Base-by-base conservation (phyloP, 23 tunicate species). In the Styela clava region DNA sequence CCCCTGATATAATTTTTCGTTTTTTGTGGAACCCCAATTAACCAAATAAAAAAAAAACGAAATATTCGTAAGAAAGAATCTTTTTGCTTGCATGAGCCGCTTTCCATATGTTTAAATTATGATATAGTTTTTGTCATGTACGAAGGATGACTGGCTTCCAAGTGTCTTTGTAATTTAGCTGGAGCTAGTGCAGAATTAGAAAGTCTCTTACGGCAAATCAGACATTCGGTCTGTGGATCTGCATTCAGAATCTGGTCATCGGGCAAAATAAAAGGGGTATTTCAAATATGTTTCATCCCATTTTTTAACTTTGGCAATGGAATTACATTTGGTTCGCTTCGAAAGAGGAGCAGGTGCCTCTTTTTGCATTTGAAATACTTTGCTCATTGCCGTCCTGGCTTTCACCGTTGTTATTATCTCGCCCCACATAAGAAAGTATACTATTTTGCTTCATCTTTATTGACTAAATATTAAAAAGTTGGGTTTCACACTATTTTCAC, bases 201-300 rank as follows among this genome's bases (percentile, higher is more conserved):
- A 68, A 81, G 84, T 33, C 62, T 68, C 26, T 35, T 81, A 68
- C 26, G 31, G 63, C 84, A 81, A 81, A 81, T 68, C 84, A 67
- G 24, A 68, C 84, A 81, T 81, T 81, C 84, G 74, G 84, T 77
- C 84, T 27, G 77, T 67, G 77, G 84, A 68, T 61, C 84, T n/a
- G 28, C 77, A 68, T 68, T 68, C 77, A 81, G 24, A 81, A 35
- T 12, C 12, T 68, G 77, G 62, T 68, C 84, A 68, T 68, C 62
- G 61, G 77, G 62, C 34, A 68, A 68, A 81, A 81, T n/a, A 81
- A 61, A 79, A 79, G 5, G 19, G 74, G 73, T 25, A 79, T 62
- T 74, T 44, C 56, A 44, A 44, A 44, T 44, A 44, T 44, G 56
- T 44, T 7, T 44, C 56, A 44, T 44, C 56, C 56, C 56, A 44